Conservation (phyloP, 1,140 invertebrate species). For the Dendrolimus kikuchii region DNA sequence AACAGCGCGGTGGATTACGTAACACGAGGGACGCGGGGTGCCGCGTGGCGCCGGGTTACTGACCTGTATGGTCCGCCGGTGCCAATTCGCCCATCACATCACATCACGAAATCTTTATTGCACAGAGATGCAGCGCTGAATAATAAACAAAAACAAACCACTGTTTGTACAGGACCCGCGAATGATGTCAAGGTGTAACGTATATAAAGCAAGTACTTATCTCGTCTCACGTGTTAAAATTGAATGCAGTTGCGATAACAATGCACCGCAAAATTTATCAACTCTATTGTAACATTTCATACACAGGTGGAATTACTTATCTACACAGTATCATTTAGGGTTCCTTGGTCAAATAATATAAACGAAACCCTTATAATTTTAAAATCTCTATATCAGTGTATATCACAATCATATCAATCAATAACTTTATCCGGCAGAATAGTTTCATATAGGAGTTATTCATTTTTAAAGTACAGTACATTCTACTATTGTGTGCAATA, state of each 20-base stretch:
- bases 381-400: too few species aligned
- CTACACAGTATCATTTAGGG: too few species aligned
- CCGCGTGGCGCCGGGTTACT: conserved; percentile 34
- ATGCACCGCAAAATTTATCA: conserved; percentile 6
- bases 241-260: not conserved
- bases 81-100: conserved; percentile 62
- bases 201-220: conserved; percentile 1
- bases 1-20: conserved; percentile 54
- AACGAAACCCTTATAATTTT: too few species aligned
- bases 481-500: too few species aligned
- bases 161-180: conserved; percentile 11
- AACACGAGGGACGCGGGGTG: conserved; percentile 26
- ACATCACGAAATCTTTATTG: conserved; percentile 55
- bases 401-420: too few species aligned
- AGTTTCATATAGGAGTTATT: too few species aligned
- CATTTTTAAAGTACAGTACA: too few species aligned
- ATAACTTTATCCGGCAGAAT: too few species aligned
- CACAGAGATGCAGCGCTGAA: conserved; percentile 33
- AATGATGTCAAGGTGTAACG: conserved; percentile 24
- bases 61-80: conserved; percentile 57
- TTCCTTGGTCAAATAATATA: too few species aligned
- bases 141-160: conserved; percentile 19
- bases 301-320: too few species aligned
- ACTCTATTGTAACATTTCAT: too few species aligned
- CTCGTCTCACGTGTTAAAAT: too few species aligned